A percentile compares a stretch with the other conserved stretches of the same genome.
Conservation (phyloP, 2,113 vertebrate genomes). For the Neolamprologus devosi region DNA sequence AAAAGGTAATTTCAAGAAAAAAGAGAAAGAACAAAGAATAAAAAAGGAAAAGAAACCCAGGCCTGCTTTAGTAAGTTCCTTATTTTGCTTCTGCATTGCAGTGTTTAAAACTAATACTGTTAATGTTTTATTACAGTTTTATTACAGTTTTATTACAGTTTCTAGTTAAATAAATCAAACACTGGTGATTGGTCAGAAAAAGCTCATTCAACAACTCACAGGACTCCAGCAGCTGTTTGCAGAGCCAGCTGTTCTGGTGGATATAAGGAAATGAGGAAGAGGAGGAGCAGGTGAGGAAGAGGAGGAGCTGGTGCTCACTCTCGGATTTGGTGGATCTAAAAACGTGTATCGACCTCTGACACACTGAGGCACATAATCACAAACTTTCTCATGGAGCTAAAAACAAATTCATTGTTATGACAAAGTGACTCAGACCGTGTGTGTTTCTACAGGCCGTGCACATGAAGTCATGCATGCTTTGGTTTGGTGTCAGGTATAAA, state of each 20-base stretch:
- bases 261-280: not conserved
- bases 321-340: not conserved
- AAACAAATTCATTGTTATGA: not conserved
- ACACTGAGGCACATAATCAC: fast-evolving
- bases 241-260: not conserved
- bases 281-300: not conserved
- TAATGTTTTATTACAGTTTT: not conserved
- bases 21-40: not conserved
- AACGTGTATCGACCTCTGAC: not conserved
- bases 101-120: not conserved
- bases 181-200: not conserved
- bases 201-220: not conserved
- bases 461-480: not conserved
- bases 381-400: not conserved
- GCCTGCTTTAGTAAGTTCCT: not conserved
- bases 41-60: not conserved
- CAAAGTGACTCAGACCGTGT: not conserved
- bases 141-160: not conserved
- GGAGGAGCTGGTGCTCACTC: fast-evolving
- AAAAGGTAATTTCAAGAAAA: not conserved
- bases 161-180: not conserved
- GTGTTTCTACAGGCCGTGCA: not conserved
- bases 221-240: not conserved
- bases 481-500: not conserved
- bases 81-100: not conserved